These are phyloP conservation scores for Lasioglossum oenotherae DNA, from an alignment of 2,888 invertebrate genomes.

Conservation along the genomic window DNA sequence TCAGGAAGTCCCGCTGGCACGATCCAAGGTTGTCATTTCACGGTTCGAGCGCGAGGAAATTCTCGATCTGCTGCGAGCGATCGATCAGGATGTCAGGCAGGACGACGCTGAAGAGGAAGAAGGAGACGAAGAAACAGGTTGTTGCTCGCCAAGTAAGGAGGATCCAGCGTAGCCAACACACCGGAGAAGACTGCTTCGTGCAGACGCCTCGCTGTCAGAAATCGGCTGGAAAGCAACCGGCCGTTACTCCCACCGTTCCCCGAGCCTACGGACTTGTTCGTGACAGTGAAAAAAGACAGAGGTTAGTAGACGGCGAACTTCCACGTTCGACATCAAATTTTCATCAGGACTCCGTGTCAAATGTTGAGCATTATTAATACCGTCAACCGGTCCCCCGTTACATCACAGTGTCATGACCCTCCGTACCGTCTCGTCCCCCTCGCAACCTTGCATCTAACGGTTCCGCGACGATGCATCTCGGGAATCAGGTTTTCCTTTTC, in stretches of 20 bases:
- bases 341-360: conserved; percentile 2
- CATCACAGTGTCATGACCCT: neutral
- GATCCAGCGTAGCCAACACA: conserved; percentile 26
- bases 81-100: neutral
- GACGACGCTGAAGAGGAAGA: neutral
- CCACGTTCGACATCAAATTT: conserved; percentile 8
- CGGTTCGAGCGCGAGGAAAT: neutral
- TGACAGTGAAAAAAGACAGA: conserved; percentile 10
- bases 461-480: neutral
- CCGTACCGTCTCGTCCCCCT: neutral
- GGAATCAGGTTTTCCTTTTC: neutral
- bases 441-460: neutral
- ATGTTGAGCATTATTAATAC: neutral
- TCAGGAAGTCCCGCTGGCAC: neutral
- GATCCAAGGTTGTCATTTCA: conserved; percentile 19
- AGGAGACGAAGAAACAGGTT: conserved; percentile 2
- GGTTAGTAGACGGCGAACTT: conserved; percentile 1
- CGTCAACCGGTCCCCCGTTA: neutral
- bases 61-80: neutral
- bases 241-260: conserved; percentile 43
- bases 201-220: conserved; percentile 22
- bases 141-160: neutral
- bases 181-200: conserved; percentile 38
- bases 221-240: conserved; percentile 36
- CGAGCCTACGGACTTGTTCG: neutral